Percentiles rank a stretch among this genome's conserved stretches.
Evolutionary conservation across 2,113 vertebrate species (phyloP).

Genomic region (Oncorhynchus clarkii): DNA sequence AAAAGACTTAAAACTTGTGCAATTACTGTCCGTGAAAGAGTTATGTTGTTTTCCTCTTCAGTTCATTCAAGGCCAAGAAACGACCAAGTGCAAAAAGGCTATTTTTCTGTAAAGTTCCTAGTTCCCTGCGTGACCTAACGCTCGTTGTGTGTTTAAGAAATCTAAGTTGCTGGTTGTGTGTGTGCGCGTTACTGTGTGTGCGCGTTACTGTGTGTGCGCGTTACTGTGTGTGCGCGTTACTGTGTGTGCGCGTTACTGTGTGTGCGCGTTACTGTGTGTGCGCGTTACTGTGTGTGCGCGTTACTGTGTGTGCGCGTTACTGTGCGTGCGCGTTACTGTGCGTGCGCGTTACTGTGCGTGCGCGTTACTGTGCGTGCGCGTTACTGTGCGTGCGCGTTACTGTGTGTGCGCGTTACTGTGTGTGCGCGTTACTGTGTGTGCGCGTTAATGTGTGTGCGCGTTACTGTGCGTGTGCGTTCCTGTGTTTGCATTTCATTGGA

Average conservation of each 20-base stretch:
- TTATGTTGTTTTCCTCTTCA: slow-evolving; percentile 9
- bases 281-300: not conserved
- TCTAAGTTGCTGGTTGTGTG: not conserved
- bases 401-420: too few species aligned
- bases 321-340: not conserved
- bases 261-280: not conserved
- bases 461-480: not conserved
- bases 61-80: slow-evolving; percentile 10
- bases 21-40: slow-evolving; percentile 22
- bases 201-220: too few species aligned
- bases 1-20: slow-evolving; percentile 46
- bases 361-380: not conserved
- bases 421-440: not conserved
- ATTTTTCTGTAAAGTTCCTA: slow-evolving; percentile 23
- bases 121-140: slow-evolving; percentile 22
- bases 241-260: too few species aligned
- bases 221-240: too few species aligned
- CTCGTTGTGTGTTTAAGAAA: not conserved
- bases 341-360: not conserved
- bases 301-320: too few species aligned
- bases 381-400: not conserved
- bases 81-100: slow-evolving; percentile 7
- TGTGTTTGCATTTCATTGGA: slow-evolving; percentile 2
- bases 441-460: not conserved
- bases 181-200: too few species aligned